Base-by-base conservation (phyloP, 2,113 vertebrate species). In the Paraplagusia blochii region DNA sequence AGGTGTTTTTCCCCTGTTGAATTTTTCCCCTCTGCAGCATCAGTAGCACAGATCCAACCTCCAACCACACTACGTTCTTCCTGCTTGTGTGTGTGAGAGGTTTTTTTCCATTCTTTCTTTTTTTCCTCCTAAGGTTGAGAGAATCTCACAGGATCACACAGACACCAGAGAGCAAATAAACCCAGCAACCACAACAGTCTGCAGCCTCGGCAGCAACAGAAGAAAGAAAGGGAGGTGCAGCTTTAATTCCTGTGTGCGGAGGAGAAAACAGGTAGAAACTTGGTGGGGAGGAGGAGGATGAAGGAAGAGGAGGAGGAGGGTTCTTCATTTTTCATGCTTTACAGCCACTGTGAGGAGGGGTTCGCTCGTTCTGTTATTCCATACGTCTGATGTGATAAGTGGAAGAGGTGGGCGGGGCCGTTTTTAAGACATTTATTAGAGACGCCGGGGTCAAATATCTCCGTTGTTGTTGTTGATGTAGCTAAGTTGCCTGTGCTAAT, bases 1-100 rank as follows among this genome's bases (percentile, higher is more conserved):
- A 29, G 79, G 77, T 84, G 84, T 78, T 70, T 74, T 78, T 84
- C 67, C 57, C 63, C 61, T 7, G 53, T 50, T 84, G 77, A 81
- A 82, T 87, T 87, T 88, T 85, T 80, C 59, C 88, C 84, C 87
- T 88, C 69, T 67, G 79, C 86, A 88, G 87, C 87, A 86, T 88
- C 87, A 85, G 87, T 80, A 88, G 88, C 73, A 75, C 71, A 75
- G 80, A 86, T 72, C 77, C 87, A 77, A 86, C 87, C 88, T 85
- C 82, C 85, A 54, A 74, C 53, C 79, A 80, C 40, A 58, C 76
- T 50, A 71, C 85, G 49, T 66, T 68, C 77, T 69, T 80, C 80
- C 76, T 79, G 82, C 53, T 59, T 29, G 59, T 40, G 11, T 14
- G 7, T 33, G 46, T 44, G n/a, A 15, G 43, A 16, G 43, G 3